Evolutionary conservation across 1,140 invertebrate genomes (phyloP).

Genomic region (Contarinia nasturtii): DNA sequence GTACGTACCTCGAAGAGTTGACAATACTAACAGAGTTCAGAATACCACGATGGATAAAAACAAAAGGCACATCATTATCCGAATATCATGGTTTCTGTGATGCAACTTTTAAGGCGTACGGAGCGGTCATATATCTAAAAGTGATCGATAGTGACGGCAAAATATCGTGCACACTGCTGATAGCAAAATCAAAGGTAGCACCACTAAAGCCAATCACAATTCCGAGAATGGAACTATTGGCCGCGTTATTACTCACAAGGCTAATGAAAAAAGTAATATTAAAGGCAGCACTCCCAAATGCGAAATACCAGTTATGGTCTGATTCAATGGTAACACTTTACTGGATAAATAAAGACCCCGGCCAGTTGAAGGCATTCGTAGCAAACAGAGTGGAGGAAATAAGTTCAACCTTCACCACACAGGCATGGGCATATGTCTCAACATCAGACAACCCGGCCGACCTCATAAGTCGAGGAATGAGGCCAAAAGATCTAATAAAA

Average conservation of each 20-base stretch:
- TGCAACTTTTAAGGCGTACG: slow-evolving; percentile 19
- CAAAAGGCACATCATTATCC: not conserved
- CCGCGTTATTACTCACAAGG: too few relatives aligned
- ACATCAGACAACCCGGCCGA: slow-evolving; percentile 15
- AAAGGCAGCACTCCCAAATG: not conserved
- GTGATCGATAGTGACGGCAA: slow-evolving; percentile 5
- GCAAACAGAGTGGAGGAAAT: slow-evolving; percentile 4
- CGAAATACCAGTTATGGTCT: not conserved
- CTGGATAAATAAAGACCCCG: slow-evolving; percentile 5
- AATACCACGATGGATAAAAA: not conserved
- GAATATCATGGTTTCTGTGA: slow-evolving; percentile 20
- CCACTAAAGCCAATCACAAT: too few relatives aligned
- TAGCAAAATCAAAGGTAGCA: slow-evolving; percentile 22
- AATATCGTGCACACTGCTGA: slow-evolving; percentile 11
- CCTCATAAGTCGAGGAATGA: slow-evolving; percentile 10
- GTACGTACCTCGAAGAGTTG: not conserved
- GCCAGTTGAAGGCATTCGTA: slow-evolving; percentile 6
- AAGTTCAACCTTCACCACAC: too few relatives aligned
- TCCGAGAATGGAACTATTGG: too few relatives aligned
- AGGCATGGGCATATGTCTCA: slow-evolving; percentile 10
- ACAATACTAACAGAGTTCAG: not conserved
- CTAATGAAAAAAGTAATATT: too few relatives aligned
- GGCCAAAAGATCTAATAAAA: slow-evolving; percentile 2
- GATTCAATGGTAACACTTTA: slow-evolving; percentile 1
- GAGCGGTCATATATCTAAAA: slow-evolving; percentile 14